A percentile compares a stretch with the other conserved stretches of the same genome.
These are phyloP conservation scores for Rhamphomyia laevipes DNA, from an alignment of 2,888 invertebrate species.

Conservation along the genomic window DNA sequence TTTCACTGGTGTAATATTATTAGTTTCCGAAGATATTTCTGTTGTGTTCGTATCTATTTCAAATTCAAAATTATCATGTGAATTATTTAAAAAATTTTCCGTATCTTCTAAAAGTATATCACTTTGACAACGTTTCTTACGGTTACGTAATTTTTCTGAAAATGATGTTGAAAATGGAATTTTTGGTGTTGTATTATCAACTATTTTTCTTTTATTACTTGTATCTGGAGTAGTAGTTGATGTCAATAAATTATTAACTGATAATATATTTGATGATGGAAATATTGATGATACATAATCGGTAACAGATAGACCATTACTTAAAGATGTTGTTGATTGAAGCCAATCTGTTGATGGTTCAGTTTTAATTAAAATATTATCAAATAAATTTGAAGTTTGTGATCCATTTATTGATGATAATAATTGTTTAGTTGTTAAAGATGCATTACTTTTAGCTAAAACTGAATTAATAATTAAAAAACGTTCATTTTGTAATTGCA, in stretches of 20 bases:
- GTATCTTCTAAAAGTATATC: slow-evolving; percentile 14
- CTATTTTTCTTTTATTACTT: background rate
- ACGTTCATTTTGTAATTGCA: slow-evolving; percentile 31
- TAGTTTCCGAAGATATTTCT: slow-evolving; percentile 10
- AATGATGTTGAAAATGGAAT: slow-evolving; percentile 7
- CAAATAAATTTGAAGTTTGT: too few relatives aligned
- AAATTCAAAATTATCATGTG: background rate
- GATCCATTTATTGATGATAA: too few relatives aligned
- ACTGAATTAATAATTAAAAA: slow-evolving; percentile 28
- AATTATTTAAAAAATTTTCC: background rate
- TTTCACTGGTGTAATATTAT: too few relatives aligned
- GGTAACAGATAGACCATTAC: too few relatives aligned
- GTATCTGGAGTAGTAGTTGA: slow-evolving; percentile 1
- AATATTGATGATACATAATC: background rate
- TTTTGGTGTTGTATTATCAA: slow-evolving; percentile 2
- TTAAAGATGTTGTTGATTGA: too few relatives aligned
- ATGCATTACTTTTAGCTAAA: slow-evolving; percentile 12
- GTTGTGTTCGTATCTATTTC: slow-evolving; percentile 15
- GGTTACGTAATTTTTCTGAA: slow-evolving; percentile 13
- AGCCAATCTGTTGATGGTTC: too few relatives aligned
- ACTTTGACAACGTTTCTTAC: slow-evolving; percentile 14
- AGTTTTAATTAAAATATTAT: too few relatives aligned
- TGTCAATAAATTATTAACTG: background rate
- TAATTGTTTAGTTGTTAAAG: too few relatives aligned
- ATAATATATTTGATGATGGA: slow-evolving; percentile 16